These are phyloP conservation scores for Microcaecilia unicolor DNA, from an alignment of 2,797 vertebrate genomes.

Conservation along the genomic window DNA sequence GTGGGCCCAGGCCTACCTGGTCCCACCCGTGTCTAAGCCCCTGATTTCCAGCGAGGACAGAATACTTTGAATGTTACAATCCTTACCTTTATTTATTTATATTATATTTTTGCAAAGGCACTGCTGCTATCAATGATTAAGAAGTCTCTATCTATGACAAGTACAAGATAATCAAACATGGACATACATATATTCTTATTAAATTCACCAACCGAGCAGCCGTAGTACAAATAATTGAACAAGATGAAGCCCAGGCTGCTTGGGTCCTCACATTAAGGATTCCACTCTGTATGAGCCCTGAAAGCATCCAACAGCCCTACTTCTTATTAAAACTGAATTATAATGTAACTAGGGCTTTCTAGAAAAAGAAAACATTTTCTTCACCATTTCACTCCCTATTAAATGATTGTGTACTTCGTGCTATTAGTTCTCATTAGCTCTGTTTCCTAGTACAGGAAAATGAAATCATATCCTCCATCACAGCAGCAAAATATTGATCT, in stretches of 20 bases:
- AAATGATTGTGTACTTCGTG: slow-evolving; percentile 4
- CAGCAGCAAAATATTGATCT: slow-evolving; percentile 9
- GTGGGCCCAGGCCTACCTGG: too few species aligned
- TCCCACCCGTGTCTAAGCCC: too few species aligned
- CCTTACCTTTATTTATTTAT: too few species aligned
- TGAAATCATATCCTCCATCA: not conserved
- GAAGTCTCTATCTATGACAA: not conserved
- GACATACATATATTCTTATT: not conserved
- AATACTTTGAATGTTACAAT: too few species aligned
- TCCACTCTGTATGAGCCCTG: not conserved
- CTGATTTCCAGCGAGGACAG: too few species aligned
- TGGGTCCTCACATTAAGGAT: not conserved
- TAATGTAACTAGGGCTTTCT: slow-evolving; percentile 1
- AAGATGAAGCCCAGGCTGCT: slow-evolving; percentile 4
- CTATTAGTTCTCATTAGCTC: slow-evolving; percentile 13
- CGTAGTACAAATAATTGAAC: slow-evolving; percentile 4
- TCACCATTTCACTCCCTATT: slow-evolving; percentile 2
- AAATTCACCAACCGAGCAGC: not conserved
- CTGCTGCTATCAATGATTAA: too few species aligned
- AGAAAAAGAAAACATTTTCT: slow-evolving; percentile 7
- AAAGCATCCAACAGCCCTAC: not conserved
- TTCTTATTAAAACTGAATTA: slow-evolving; percentile 14
- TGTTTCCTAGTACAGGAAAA: not conserved
- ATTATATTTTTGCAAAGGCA: too few species aligned
- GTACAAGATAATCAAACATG: not conserved